phyloP scores from a whole-genome alignment of 2,797 vertebrate species.

The Pantherophis alleghaniensis region DNA sequence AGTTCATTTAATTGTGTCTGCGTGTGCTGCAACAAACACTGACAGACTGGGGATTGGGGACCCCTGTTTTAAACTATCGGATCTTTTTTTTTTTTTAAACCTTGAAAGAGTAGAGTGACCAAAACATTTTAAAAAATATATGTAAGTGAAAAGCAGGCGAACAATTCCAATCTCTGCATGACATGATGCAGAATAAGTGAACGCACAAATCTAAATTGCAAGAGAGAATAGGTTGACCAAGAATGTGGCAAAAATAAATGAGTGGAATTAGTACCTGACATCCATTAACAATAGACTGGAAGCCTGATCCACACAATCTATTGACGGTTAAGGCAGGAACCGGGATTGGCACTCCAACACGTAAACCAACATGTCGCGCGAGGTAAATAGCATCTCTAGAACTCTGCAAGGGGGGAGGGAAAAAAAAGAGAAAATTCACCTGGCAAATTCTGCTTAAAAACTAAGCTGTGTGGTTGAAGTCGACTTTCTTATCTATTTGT shows the following conservation, averaged over 20 bases:
- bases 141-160: neutral
- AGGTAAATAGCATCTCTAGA: constrained; percentile 85
- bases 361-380: constrained; percentile 89
- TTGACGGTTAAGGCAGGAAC: constrained; percentile 89
- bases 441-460: neutral
- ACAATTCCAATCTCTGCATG: neutral
- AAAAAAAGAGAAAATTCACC: neutral
- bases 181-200: neutral
- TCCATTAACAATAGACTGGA: constrained; percentile 90
- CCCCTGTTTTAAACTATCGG: neutral
- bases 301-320: constrained; percentile 95
- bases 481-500: neutral
- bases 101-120: too few relatives aligned
- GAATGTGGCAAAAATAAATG: neutral
- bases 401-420: constrained; percentile 71
- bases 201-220: neutral
- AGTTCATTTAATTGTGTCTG: too few relatives aligned
- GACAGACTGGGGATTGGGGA: too few relatives aligned
- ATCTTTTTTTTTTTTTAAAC: neutral
- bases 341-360: constrained; percentile 83
- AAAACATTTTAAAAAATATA: neutral
- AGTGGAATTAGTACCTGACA: constrained; percentile 79
- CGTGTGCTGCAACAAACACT: too few relatives aligned
- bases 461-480: rapidly evolving
- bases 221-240: neutral